phyloP scores from a whole-genome alignment of 2,797 vertebrate species.

The Gallinago solitaria region DNA sequence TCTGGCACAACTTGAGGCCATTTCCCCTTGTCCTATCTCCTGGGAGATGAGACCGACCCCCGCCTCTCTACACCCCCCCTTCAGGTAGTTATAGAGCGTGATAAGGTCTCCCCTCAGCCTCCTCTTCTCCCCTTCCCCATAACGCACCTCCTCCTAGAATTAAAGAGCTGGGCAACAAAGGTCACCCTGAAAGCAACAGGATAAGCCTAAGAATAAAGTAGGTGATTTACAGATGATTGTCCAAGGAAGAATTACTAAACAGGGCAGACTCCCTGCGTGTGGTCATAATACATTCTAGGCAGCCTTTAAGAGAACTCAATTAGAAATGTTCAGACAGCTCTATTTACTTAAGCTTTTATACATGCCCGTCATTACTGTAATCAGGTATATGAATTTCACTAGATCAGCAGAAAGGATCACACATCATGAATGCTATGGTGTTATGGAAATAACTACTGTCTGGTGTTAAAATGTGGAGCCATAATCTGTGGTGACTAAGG shows the following conservation, averaged over 20 bases:
- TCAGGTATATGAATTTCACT: conserved; percentile 6
- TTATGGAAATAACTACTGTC: conserved; percentile 37
- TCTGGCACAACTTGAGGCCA: too few species aligned
- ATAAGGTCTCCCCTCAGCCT: too few species aligned
- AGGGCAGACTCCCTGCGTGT: neutral
- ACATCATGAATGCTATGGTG: neutral
- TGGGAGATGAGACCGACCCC: too few species aligned
- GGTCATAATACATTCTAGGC: neutral
- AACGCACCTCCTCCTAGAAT: neutral
- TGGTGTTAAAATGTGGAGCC: conserved; percentile 57
- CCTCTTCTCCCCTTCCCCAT: too few species aligned
- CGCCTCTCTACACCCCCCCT: too few species aligned
- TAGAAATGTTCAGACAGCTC: neutral
- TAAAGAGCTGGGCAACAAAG: neutral
- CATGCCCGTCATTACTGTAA: neutral
- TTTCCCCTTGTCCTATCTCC: too few species aligned
- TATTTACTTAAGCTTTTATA: neutral
- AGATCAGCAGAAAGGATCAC: conserved; percentile 30
- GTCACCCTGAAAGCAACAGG: neutral
- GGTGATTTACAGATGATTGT: neutral
- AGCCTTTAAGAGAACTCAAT: neutral
- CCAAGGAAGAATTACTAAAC: neutral
- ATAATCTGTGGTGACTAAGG: conserved; percentile 7
- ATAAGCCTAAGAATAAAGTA: neutral
- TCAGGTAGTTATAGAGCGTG: too few species aligned